Conservation (phyloP, 2,888 invertebrate species). For the Endomychus coccineus region DNA sequence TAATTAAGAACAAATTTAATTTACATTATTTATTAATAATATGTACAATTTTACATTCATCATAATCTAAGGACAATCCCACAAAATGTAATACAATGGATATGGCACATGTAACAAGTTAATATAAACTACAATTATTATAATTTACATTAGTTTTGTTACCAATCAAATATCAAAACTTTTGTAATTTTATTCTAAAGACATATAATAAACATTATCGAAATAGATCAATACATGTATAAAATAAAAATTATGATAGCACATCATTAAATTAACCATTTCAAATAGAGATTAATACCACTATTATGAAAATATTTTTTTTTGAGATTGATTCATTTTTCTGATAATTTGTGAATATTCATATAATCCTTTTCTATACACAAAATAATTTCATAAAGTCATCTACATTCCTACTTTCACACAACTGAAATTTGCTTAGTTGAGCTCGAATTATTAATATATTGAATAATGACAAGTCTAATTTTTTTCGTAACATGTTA, state of each 20-base stretch:
- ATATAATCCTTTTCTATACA: no score
- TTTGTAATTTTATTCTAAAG: neutral
- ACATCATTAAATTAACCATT: neutral
- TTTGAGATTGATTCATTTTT: no score
- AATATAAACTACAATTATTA: constrained; percentile 16
- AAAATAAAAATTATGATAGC: neutral
- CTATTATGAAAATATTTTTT: no score
- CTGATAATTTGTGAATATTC: no score
- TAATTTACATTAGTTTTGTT: constrained; percentile 17
- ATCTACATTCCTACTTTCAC: no score
- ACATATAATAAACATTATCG: neutral
- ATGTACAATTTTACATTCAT: constrained; percentile 26
- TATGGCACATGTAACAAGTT: constrained; percentile 24
- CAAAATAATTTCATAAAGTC: no score
- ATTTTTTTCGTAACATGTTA: no score
- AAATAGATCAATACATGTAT: neutral
- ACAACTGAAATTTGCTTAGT: no score
- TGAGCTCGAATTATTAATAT: no score
- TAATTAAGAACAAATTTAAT: constrained; percentile 4
- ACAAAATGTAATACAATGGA: constrained; percentile 24
- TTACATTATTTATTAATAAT: constrained; percentile 20
- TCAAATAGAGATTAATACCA: no score
- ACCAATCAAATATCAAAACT: constrained; percentile 10
- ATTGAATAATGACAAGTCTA: no score
- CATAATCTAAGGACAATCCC: constrained; percentile 23